Percentiles rank a stretch among this genome's conserved stretches.
These are phyloP conservation scores for Ibycter americanus DNA, from an alignment of 2,797 vertebrate species.

Conservation along the genomic window DNA sequence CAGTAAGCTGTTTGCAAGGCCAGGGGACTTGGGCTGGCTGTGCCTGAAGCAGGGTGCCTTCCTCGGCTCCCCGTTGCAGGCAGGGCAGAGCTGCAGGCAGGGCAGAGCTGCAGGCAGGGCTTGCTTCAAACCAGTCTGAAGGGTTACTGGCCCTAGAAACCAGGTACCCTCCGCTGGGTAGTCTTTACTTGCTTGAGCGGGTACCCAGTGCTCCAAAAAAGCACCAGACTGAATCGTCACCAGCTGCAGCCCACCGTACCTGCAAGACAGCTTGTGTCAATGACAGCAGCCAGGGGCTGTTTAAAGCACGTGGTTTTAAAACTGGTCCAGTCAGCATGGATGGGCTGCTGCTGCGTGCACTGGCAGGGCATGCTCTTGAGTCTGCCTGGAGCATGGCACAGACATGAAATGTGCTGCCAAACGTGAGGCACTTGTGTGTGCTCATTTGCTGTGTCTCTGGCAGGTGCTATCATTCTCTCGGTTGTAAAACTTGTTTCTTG, in stretches of 20 bases:
- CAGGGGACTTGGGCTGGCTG: rapidly evolving
- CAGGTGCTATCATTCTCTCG: not conserved
- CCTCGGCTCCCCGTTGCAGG: not conserved
- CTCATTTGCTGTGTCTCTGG: not conserved
- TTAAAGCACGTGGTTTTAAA: not conserved
- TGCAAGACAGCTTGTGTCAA: not conserved
- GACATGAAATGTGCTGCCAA: not conserved
- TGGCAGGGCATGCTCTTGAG: not conserved
- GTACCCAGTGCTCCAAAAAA: not conserved
- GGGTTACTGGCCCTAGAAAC: not conserved
- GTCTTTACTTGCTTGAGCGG: not conserved
- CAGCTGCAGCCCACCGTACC: rapidly evolving
- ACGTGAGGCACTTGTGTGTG: not conserved
- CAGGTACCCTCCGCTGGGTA: not conserved
- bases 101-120: not conserved
- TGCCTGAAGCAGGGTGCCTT: not conserved
- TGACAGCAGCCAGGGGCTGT: not conserved
- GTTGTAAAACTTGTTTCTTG: not conserved
- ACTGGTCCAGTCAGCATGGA: not conserved
- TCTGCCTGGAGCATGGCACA: not conserved
- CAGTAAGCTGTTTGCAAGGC: not conserved
- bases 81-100: not conserved
- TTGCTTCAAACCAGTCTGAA: not conserved
- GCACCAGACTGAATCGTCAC: not conserved
- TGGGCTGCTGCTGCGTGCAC: not conserved